These are phyloP conservation scores for Gallinago stenura DNA, from an alignment of 2,797 vertebrate species.

Conservation along the genomic window DNA sequence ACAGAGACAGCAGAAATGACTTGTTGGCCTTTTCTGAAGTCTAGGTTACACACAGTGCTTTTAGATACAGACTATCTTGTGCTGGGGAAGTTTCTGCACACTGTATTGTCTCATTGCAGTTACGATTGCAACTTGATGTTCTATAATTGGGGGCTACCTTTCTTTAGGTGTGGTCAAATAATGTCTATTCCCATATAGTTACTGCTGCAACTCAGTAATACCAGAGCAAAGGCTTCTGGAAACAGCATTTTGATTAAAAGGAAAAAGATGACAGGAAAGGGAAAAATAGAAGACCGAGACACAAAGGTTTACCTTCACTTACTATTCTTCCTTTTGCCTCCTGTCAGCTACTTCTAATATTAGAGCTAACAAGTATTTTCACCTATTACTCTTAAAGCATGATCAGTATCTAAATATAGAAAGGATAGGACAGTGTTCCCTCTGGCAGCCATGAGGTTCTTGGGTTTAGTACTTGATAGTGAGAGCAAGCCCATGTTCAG, in stretches of 20 bases:
- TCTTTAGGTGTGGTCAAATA: background rate
- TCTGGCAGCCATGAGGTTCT: background rate
- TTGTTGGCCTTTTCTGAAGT: background rate
- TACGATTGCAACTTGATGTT: background rate
- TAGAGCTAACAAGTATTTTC: background rate
- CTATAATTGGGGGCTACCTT: background rate
- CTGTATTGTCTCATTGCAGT: background rate
- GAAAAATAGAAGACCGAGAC: rapidly evolving
- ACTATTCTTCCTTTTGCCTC: background rate
- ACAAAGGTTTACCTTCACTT: background rate
- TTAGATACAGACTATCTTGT: background rate
- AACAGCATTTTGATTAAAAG: background rate
- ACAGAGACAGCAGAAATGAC: background rate
- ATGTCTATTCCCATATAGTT: background rate
- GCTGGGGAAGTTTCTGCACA: background rate
- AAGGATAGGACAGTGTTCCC: background rate
- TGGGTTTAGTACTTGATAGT: background rate
- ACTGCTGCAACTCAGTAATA: background rate
- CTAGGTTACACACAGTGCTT: background rate
- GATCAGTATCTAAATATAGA: background rate
- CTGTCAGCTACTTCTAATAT: background rate
- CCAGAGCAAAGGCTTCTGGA: background rate
- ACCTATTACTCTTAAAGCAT: background rate
- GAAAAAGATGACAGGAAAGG: background rate
- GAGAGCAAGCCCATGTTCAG: background rate